These are phyloP conservation scores for Allygus modestus DNA, from an alignment of 2,888 invertebrate species.

Conservation along the genomic window DNA sequence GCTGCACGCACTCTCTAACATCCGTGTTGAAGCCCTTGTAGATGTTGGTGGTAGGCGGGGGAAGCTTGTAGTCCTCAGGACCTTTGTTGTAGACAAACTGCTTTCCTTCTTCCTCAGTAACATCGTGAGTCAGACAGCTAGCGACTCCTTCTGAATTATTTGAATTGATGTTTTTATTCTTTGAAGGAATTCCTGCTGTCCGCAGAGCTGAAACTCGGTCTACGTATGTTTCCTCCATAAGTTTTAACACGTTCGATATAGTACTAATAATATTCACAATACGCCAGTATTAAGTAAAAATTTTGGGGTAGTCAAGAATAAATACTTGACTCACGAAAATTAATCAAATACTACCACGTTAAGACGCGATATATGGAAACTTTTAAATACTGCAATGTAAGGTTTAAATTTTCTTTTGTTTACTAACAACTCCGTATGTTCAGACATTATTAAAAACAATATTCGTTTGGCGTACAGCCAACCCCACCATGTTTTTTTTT, in stretches of 20 bases:
- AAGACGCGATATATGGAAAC: too few relatives aligned
- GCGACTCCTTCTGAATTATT: not conserved
- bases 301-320: not conserved
- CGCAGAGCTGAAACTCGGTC: not conserved
- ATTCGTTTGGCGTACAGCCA: too few relatives aligned
- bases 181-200: slow-evolving; percentile 8
- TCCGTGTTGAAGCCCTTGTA: slow-evolving; percentile 5
- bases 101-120: not conserved
- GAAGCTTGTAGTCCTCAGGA: slow-evolving; percentile 29
- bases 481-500: too few relatives aligned
- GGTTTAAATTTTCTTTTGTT: too few relatives aligned
- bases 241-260: not conserved
- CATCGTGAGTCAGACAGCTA: not conserved
- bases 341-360: too few relatives aligned
- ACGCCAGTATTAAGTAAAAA: too few relatives aligned
- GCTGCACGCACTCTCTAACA: slow-evolving; percentile 1
- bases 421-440: too few relatives aligned
- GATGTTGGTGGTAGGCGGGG: slow-evolving; percentile 15
- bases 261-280: too few relatives aligned
- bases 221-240: not conserved
- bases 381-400: too few relatives aligned
- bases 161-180: not conserved
- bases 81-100: not conserved
- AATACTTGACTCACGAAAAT: not conserved
- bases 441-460: too few relatives aligned